phyloP scores from a whole-genome alignment of 2,888 invertebrate genomes.

The Cephus runcator region DNA sequence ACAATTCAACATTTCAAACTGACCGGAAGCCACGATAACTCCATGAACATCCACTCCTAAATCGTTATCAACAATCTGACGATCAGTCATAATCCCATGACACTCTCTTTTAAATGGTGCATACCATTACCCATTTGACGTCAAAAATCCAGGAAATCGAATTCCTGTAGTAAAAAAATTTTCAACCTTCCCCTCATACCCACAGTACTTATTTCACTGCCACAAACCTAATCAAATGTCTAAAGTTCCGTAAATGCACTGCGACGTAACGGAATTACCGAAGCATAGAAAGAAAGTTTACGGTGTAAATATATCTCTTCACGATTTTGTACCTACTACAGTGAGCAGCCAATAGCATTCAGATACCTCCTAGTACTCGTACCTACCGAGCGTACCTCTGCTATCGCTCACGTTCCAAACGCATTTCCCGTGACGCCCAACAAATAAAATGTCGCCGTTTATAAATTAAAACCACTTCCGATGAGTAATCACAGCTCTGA shows the following conservation, averaged over 20 bases:
- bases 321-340: not conserved
- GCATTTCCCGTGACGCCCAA: slow-evolving; percentile 26
- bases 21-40: not conserved
- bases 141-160: not conserved
- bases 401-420: slow-evolving; percentile 36
- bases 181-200: not conserved
- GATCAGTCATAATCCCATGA: not conserved
- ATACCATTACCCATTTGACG: not conserved
- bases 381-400: slow-evolving; percentile 7
- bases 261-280: not conserved
- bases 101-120: not conserved
- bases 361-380: not conserved
- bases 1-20: not conserved
- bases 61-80: not conserved
- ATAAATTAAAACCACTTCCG: slow-evolving; percentile 48
- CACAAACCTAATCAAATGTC: not conserved
- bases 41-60: not conserved
- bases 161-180: not conserved
- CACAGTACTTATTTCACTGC: not conserved
- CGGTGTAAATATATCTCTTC: not conserved
- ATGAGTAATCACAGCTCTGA: slow-evolving; percentile 38
- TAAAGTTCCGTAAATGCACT: not conserved
- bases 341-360: not conserved
- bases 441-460: slow-evolving; percentile 41
- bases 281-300: not conserved